Evolutionary conservation across 2,888 invertebrate genomes (phyloP).

Genomic region (Silvanus unidentatus): DNA sequence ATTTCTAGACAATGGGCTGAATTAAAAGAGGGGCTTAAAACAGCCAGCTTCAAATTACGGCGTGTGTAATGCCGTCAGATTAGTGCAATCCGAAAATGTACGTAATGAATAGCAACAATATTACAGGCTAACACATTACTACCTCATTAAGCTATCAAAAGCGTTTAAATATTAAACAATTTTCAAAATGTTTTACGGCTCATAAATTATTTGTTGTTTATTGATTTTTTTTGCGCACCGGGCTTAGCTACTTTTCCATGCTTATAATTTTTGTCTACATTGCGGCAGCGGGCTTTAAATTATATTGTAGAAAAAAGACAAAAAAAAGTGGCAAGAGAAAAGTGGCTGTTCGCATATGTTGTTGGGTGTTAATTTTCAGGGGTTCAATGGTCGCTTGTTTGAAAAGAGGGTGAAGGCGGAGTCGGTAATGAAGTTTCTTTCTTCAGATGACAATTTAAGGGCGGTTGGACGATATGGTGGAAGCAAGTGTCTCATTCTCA

Average conservation of each 20-base stretch:
- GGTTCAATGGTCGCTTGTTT: not conserved
- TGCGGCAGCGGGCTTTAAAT: no score
- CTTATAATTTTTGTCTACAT: no score
- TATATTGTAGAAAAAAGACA: no score
- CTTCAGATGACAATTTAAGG: slow-evolving; percentile 43
- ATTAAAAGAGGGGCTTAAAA: slow-evolving; percentile 42
- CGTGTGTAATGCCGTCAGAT: slow-evolving; percentile 47
- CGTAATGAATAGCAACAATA: slow-evolving; percentile 42
- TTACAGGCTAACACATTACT: slow-evolving; percentile 44
- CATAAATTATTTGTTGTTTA: not conserved
- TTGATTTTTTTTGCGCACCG: no score
- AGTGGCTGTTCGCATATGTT: not conserved
- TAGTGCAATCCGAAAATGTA: slow-evolving; percentile 43
- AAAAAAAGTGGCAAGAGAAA: no score
- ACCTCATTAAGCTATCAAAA: slow-evolving; percentile 37
- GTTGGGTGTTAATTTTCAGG: not conserved
- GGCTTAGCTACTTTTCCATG: no score
- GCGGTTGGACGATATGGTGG: slow-evolving; percentile 30
- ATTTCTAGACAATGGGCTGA: slow-evolving; percentile 43
- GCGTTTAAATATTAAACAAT: no score
- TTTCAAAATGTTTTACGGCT: slow-evolving; percentile 3
- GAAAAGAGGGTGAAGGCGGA: slow-evolving; percentile 9
- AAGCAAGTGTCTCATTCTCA: slow-evolving; percentile 45
- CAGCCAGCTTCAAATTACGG: slow-evolving; percentile 40
- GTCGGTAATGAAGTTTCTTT: slow-evolving; percentile 40